Base-by-base conservation (phyloP, 2,113 vertebrate species). In the Syrrhaptes paradoxus region DNA sequence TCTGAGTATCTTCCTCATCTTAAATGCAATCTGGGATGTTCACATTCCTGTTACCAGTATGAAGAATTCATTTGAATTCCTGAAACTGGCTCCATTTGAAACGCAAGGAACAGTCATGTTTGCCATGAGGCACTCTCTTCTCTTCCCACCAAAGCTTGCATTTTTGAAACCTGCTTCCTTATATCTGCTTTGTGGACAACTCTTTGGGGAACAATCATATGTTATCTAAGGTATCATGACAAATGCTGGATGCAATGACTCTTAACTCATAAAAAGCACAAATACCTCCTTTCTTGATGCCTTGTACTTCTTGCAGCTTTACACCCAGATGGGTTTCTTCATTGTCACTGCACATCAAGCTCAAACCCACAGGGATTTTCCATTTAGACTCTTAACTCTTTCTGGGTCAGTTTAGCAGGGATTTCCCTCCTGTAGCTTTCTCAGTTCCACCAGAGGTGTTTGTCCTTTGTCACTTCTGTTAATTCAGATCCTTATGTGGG, bases 51-150 rank as follows among this genome's bases (percentile, higher is more conserved):
- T 88, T 94, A 65, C 46, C 81, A 75, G 34, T 61, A 43, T 87
- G 86, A 95, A 95, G 88, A 79, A 41, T 92, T 94, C 71, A 57
- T 95, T 66, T 93, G 54, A 94, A 68, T 91, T 92, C 85, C 76
- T 89, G 75, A 78, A 95, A 93, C 38, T 51, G 46, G 4, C 51
- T 93, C 43, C 79, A 91, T 95, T 73, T 90, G 51, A 84, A 95
- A 96, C 26, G 61, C 46, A 79, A 91, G 88, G 66, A 67, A 67
- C 61, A 22, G 78, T 95, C 57, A 29, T 52, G 32, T 93, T 91
- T 85, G 58, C 51, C 31, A 67, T 34, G 70, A 95, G 90, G 58
- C 65, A 46, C 34, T 26, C 51, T 70, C 52, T 87, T 66, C 76
- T 79, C 57, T 91, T 89, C 41, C 15, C 58, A 85, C 57, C 49